Conservation (phyloP, 2,113 vertebrate species). For the Turnix velox region DNA sequence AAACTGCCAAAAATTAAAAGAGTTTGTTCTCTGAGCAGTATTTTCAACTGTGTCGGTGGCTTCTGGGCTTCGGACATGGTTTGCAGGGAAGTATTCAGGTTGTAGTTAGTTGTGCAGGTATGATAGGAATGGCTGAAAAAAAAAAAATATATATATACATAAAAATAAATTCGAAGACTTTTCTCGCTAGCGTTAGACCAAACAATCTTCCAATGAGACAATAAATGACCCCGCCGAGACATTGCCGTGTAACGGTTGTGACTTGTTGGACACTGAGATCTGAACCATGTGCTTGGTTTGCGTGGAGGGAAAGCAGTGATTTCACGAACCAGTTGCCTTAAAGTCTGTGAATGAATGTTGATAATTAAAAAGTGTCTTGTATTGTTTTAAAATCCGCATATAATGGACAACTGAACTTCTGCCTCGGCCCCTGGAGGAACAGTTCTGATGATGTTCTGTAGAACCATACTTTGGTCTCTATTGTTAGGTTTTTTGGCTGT, state of each 20-base stretch:
- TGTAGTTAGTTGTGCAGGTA: conserved; percentile 52
- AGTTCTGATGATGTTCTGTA: background rate
- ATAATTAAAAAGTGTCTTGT: conserved; percentile 66
- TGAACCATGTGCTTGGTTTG: background rate
- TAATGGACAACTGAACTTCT: conserved; percentile 60
- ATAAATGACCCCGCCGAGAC: background rate
- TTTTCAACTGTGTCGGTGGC: conserved; percentile 53
- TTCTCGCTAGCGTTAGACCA: conserved; percentile 20
- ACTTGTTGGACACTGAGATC: background rate
- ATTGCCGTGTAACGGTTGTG: background rate
- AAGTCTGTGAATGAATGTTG: conserved; percentile 76
- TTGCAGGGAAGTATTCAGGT: conserved; percentile 64
- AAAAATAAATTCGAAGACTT: conserved; percentile 31
- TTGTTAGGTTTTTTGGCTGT: background rate
- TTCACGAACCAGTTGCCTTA: conserved; percentile 78
- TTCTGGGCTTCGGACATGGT: background rate
- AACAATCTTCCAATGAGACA: background rate
- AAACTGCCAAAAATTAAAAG: conserved; percentile 65
- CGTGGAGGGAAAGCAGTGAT: conserved; percentile 47
- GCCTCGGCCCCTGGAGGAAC: background rate
- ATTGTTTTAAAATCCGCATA: conserved; percentile 33
- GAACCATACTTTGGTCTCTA: background rate
- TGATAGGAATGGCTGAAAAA: conserved; percentile 50
- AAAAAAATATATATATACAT: too few species aligned
- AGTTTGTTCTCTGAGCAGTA: conserved; percentile 59